Conservation (phyloP, 2,113 vertebrate species). For the Cyphomyrus plagiostoma region DNA sequence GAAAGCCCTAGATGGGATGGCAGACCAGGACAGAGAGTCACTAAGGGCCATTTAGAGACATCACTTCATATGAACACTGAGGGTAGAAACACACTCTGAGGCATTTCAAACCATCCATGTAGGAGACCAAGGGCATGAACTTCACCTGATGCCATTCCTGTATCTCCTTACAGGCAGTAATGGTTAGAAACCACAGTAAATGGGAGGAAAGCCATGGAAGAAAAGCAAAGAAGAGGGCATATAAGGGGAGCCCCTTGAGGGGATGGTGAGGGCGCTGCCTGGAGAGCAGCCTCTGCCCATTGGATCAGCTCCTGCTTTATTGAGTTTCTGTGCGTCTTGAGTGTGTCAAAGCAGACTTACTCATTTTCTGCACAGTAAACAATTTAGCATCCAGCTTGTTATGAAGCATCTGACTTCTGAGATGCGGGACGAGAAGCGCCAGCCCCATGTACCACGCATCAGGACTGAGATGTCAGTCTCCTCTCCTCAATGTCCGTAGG, state of each 20-base stretch:
- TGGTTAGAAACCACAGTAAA: neutral
- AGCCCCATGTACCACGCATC: neutral
- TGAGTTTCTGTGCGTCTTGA: neutral
- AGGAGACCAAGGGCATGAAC: neutral
- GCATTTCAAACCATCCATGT: neutral
- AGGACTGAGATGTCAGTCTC: neutral
- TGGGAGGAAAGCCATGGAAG: neutral
- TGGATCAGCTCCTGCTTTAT: neutral
- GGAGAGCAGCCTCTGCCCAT: neutral
- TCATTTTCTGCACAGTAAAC: slow-evolving; percentile 2
- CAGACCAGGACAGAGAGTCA: neutral
- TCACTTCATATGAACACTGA: neutral
- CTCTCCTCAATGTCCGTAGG: neutral
- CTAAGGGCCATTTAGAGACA: neutral
- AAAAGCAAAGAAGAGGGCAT: neutral
- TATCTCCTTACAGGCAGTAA: neutral
- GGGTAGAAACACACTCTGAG: neutral
- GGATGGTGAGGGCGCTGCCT: neutral
- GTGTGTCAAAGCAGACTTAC: neutral
- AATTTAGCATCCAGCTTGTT: neutral
- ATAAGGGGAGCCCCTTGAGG: neutral
- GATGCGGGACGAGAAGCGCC: neutral
- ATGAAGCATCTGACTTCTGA: neutral
- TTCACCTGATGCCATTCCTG: neutral
- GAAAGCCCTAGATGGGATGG: neutral